Evolutionary conservation across 1,140 invertebrate genomes (phyloP).

Genomic region (Drosophila leontia): DNA sequence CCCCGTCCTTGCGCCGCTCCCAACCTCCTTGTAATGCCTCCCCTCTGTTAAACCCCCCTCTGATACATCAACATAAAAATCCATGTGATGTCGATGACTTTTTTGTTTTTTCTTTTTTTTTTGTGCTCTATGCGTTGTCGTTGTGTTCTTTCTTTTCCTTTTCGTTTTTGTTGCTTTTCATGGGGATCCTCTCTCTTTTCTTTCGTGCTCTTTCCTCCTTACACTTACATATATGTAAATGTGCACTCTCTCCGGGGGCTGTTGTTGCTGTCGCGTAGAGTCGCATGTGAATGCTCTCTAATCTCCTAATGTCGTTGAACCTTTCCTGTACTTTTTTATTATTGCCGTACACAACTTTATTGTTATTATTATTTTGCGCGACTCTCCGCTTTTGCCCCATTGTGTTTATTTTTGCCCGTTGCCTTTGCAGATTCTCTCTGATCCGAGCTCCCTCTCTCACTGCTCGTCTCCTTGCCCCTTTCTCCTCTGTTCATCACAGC

Average conservation of each 20-base stretch:
- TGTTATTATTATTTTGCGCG: slow-evolving; percentile 70
- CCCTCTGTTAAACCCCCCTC: slow-evolving; percentile 8
- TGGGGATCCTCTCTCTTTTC: slow-evolving; percentile 40
- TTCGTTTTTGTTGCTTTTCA: slow-evolving; percentile 20
- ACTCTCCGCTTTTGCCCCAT: slow-evolving; percentile 51
- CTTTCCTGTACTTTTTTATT: slow-evolving; percentile 58
- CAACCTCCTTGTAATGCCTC: not conserved
- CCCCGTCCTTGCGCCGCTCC: slow-evolving; percentile 23
- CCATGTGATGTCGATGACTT: slow-evolving; percentile 79
- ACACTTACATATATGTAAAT: slow-evolving; percentile 62
- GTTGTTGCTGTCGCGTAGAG: slow-evolving; percentile 34
- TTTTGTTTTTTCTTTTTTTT: slow-evolving; percentile 57
- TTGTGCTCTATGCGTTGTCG: slow-evolving; percentile 50
- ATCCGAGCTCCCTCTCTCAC: slow-evolving; percentile 2
- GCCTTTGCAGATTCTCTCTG: slow-evolving; percentile 46
- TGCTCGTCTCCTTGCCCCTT: slow-evolving; percentile 1
- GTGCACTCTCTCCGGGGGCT: slow-evolving; percentile 39
- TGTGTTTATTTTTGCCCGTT: slow-evolving; percentile 38
- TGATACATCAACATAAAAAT: slow-evolving; percentile 65
- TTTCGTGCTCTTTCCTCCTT: slow-evolving; percentile 14
- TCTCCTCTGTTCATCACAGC: slow-evolving; percentile 1
- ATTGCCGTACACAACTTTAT: slow-evolving; percentile 67
- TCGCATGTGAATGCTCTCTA: slow-evolving; percentile 67
- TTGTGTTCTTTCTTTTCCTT: slow-evolving; percentile 41
- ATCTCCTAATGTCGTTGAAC: slow-evolving; percentile 79